Percentiles rank a stretch among this genome's conserved stretches.
Conservation (phyloP, 2,888 invertebrate genomes). For the Seladonia tumulorum region DNA sequence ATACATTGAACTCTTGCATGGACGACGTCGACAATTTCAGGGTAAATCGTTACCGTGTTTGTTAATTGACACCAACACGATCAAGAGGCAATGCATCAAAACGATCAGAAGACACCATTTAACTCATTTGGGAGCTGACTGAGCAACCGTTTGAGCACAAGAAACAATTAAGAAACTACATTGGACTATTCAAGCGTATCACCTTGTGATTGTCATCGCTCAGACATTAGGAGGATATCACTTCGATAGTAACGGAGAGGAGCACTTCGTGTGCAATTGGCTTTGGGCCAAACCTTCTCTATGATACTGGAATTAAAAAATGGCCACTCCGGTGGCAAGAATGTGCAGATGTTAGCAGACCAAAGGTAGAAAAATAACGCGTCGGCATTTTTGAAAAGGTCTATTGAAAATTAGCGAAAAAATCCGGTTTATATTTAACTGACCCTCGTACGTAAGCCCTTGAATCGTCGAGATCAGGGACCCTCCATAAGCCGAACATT, state of each 20-base stretch:
- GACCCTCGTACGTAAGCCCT: background rate
- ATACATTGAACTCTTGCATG: too few species aligned
- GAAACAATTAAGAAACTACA: background rate
- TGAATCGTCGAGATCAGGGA: conserved; percentile 29
- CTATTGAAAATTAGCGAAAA: background rate
- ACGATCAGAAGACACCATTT: too few species aligned
- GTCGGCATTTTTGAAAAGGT: background rate
- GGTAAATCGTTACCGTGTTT: too few species aligned
- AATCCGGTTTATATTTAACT: background rate
- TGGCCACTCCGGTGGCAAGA: background rate
- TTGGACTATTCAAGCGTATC: background rate
- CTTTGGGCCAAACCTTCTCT: background rate
- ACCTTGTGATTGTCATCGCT: background rate
- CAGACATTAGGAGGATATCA: background rate
- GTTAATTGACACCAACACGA: background rate
- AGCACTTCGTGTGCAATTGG: background rate
- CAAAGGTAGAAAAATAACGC: background rate
- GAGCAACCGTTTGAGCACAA: background rate
- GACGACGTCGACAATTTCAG: too few species aligned
- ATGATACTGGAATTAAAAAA: background rate
- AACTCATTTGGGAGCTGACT: too few species aligned
- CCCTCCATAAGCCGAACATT: conserved; percentile 62
- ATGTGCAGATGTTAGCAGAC: background rate
- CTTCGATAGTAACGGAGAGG: background rate
- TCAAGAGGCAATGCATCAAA: background rate